A percentile compares a stretch with the other conserved stretches of the same genome.
These are phyloP conservation scores for Apis cerana DNA, from an alignment of 1,140 invertebrate genomes.

Conservation along the genomic window DNA sequence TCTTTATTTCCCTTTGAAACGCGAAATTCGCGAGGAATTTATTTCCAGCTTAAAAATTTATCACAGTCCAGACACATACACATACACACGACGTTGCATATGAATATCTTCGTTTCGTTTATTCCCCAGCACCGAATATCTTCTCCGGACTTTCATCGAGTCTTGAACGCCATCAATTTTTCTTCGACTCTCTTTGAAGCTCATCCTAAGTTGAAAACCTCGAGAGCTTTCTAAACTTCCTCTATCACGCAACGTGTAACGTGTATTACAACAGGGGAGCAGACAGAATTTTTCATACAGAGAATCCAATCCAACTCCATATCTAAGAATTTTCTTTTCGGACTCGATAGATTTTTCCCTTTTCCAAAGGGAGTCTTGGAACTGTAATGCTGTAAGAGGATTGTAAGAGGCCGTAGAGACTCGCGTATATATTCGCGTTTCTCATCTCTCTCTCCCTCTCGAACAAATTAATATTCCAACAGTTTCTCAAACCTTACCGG, in stretches of 20 bases:
- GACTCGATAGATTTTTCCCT: neutral
- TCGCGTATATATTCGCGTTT: neutral
- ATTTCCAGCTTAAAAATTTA: neutral
- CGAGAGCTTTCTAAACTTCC: neutral
- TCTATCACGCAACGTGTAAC: neutral
- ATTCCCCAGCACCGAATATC: neutral
- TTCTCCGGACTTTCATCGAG: neutral
- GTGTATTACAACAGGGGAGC: too few relatives aligned
- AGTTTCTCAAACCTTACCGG: slow-evolving; percentile 8
- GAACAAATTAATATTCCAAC: slow-evolving; percentile 41
- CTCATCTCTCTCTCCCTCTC: neutral
- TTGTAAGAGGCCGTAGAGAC: neutral
- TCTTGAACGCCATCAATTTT: neutral
- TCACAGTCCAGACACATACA: neutral
- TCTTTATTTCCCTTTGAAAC: neutral
- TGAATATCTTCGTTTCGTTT: neutral
- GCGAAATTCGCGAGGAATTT: neutral
- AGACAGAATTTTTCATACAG: slow-evolving; percentile 10
- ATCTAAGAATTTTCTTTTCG: neutral
- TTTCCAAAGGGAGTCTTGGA: too few relatives aligned
- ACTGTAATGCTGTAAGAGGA: neutral
- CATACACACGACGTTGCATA: neutral
- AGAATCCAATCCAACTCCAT: neutral
- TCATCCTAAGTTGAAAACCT: neutral
- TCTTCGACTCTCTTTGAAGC: neutral